Evolutionary conservation across 2,888 invertebrate genomes (phyloP), one percentile per base, ranked within the genome.

Genomic region (Andrena bicolor): DNA sequence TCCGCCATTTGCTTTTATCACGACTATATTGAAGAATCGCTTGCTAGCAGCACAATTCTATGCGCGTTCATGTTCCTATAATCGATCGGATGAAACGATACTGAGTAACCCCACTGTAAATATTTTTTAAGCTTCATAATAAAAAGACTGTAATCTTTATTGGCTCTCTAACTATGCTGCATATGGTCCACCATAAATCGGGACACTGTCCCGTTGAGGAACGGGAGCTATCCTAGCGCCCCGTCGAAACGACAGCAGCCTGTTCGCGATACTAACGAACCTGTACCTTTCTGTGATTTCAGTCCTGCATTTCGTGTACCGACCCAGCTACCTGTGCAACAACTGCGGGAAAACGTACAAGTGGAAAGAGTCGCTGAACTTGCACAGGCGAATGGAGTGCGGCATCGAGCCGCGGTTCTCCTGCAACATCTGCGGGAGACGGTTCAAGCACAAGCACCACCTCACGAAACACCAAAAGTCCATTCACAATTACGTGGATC

Each of bases 391-490:
- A 64, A 85, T 92, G 89, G 93, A 92, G 69, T 93, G 93, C 81
- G 92, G 92, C 1, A 90, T 89, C 70, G 91, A 91, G 76, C 94
- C 94, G 4, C 91, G 90, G 74, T 94, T 94, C 83, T 75, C 82
- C 51, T 94, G 94, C 78, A 65, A 82, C 20, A 76, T 91, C 35
- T 94, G 94, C 79, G 90, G 89, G 20, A 88, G 90, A 83, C 90
- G 88, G 80, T 93, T 93, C 86, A 91, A 91, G 69, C 92, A 93
- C 86, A 92, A 93, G 56, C 92, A 93, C 61, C 92, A 92, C 72
- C 83, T 93, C n/a, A 68, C 68, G 35, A 91, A 91, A 35, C 92
- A 92, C 72, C 84, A 82, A 53, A 87, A 61, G 35, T 83, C 89
- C 32, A 88, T 90, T 73, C 86, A 86, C 82, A 90, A 82, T 78